A percentile compares a stretch with the other conserved stretches of the same genome.
Conservation (phyloP, 2,888 invertebrate species). For the Eupithecia centaureata region DNA sequence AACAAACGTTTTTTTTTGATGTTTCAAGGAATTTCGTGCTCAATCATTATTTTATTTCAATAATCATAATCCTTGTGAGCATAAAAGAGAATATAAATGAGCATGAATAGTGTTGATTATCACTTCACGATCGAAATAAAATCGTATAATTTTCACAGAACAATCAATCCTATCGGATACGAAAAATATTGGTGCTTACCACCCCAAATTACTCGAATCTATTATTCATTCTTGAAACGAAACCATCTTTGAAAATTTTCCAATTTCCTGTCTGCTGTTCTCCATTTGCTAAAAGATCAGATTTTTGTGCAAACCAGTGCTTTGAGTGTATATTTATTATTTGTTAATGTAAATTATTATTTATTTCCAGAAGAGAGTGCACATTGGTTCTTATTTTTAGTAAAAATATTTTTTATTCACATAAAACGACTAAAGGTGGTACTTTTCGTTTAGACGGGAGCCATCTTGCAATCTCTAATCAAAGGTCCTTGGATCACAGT, state of each 20-base stretch:
- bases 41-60: too few relatives aligned
- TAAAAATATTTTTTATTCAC: slow-evolving; percentile 61
- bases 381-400: slow-evolving; percentile 65
- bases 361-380: slow-evolving; percentile 73
- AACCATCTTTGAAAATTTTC: slow-evolving; percentile 78
- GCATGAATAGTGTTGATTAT: neutral
- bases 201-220: slow-evolving; percentile 9
- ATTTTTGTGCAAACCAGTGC: slow-evolving; percentile 74
- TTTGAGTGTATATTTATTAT: slow-evolving; percentile 72
- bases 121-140: neutral
- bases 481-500: slow-evolving; percentile 93
- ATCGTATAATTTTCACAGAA: neutral
- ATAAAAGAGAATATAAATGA: too few relatives aligned
- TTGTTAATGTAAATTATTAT: slow-evolving; percentile 79
- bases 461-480: slow-evolving; percentile 94
- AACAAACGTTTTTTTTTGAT: too few relatives aligned
- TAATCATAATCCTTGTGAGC: neutral
- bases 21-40: too few relatives aligned
- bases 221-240: slow-evolving; percentile 40
- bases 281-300: slow-evolving; percentile 77
- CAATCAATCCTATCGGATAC: neutral
- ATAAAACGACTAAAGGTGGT: slow-evolving; percentile 87
- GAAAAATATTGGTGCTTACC: slow-evolving; percentile 7
- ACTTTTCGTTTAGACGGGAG: slow-evolving; percentile 91
- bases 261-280: slow-evolving; percentile 83